These are phyloP conservation scores for Lasioglossum zephyrum DNA, from an alignment of 2,888 invertebrate genomes.

Conservation along the genomic window DNA sequence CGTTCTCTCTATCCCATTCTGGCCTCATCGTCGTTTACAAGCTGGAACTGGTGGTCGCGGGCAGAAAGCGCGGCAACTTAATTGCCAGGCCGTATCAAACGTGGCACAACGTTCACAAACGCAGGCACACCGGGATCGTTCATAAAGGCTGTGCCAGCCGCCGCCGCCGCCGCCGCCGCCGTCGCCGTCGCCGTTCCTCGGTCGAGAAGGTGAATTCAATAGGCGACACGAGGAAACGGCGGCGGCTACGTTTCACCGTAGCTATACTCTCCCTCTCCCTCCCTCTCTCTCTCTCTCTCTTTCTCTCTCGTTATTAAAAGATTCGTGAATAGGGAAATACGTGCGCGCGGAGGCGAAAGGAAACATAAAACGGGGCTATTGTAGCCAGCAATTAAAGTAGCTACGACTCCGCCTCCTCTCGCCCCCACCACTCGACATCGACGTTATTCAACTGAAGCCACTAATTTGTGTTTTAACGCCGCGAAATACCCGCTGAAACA, in stretches of 20 bases:
- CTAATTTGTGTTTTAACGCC: conserved; percentile 54
- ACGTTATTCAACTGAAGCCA: conserved; percentile 45
- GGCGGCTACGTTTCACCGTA: background rate
- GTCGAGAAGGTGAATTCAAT: conserved; percentile 56
- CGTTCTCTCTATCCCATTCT: no score
- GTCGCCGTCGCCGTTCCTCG: conserved; percentile 18
- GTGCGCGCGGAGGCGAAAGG: background rate
- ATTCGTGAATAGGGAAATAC: conserved; percentile 50
- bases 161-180: background rate
- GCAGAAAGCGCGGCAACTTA: conserved; percentile 65
- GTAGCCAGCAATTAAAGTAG: conserved; percentile 62
- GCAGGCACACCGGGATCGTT: conserved; percentile 36
- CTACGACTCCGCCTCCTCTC: conserved; percentile 27
- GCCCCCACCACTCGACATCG: conserved; percentile 18
- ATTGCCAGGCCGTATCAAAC: conserved; percentile 71
- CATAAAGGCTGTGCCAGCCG: conserved; percentile 42
- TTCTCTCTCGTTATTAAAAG: conserved; percentile 58
- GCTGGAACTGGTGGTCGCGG: conserved; percentile 41
- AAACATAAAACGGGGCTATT: conserved; percentile 47
- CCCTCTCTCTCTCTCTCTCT: no score
- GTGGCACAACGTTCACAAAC: conserved; percentile 60
- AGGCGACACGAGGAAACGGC: conserved; percentile 47
- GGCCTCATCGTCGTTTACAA: background rate
- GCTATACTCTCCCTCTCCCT: background rate
- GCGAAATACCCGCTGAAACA: conserved; percentile 37